Conservation (phyloP, 2,888 invertebrate genomes). For the Macrophya annulata region DNA sequence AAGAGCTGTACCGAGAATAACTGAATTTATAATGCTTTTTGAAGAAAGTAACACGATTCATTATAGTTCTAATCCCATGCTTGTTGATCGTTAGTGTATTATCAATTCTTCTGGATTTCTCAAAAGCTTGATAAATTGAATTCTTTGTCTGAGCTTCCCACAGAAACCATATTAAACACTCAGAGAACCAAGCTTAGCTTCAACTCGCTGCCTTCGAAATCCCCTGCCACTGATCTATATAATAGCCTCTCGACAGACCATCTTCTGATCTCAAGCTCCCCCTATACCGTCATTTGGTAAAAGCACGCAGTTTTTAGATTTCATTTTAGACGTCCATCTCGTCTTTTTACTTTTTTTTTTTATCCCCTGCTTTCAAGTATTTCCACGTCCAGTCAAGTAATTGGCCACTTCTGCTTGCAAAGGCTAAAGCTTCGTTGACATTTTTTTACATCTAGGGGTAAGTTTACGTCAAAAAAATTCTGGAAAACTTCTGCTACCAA, state of each 20-base stretch:
- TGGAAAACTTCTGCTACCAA: not conserved
- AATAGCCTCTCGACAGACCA: conserved; percentile 62
- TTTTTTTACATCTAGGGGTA: conserved; percentile 2
- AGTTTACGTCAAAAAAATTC: not conserved
- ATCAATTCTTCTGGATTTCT: conserved; percentile 54
- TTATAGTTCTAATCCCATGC: conserved; percentile 16
- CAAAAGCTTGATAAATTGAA: conserved; percentile 61
- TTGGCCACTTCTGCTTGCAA: conserved; percentile 41
- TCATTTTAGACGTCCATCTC: conserved; percentile 41
- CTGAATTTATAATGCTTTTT: conserved; percentile 15
- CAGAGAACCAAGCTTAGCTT: conserved; percentile 59
- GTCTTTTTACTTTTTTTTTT: conserved; percentile 31
- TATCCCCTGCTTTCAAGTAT: conserved; percentile 37
- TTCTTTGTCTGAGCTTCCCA: conserved; percentile 60
- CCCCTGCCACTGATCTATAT: conserved; percentile 61
- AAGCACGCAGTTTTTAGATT: conserved; percentile 45
- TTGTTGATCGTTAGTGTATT: conserved; percentile 44
- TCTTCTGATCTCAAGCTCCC: conserved; percentile 60
- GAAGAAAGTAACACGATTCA: not conserved
- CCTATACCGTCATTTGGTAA: conserved; percentile 53
- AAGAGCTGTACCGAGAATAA: not conserved
- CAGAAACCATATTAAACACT: conserved; percentile 63
- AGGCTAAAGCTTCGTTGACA: conserved; percentile 34
- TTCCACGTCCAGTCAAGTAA: conserved; percentile 47
- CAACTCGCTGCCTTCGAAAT: conserved; percentile 61